These are phyloP conservation scores for Saccostrea cuccullata DNA, from an alignment of 1,140 invertebrate species.

Conservation along the genomic window DNA sequence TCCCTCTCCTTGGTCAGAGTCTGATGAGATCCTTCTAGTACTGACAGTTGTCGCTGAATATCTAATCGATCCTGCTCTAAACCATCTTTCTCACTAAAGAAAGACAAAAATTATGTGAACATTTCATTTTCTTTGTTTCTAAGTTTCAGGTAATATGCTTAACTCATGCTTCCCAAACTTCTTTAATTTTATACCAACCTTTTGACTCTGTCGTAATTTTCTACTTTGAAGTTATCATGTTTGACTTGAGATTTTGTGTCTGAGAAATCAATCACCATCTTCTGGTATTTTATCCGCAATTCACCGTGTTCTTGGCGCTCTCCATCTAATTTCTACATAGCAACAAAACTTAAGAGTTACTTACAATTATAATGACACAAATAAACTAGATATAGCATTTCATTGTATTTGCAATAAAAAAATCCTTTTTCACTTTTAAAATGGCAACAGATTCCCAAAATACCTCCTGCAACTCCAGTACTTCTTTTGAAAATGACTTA, in stretches of 20 bases:
- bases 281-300: conserved; percentile 74
- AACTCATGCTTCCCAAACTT: background rate
- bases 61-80: conserved; percentile 73
- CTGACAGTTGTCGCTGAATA: conserved; percentile 66
- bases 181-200: conserved; percentile 60
- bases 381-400: background rate
- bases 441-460: background rate
- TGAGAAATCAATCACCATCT: conserved; percentile 67
- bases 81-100: conserved; percentile 74
- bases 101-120: background rate
- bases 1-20: conserved; percentile 74
- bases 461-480: conserved; percentile 70
- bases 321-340: conserved; percentile 70
- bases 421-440: background rate
- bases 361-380: background rate
- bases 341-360: background rate
- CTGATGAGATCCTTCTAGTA: conserved; percentile 70
- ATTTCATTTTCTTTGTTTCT: background rate
- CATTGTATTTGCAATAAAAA: background rate
- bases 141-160: background rate
- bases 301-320: conserved; percentile 72
- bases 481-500: conserved; percentile 61
- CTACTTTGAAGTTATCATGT: conserved; percentile 75
- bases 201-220: conserved; percentile 77
- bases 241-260: conserved; percentile 73